Evolutionary conservation across 2,113 vertebrate genomes (phyloP), one percentile per base, ranked within the genome.

Genomic region (Kryptolebias marmoratus): DNA sequence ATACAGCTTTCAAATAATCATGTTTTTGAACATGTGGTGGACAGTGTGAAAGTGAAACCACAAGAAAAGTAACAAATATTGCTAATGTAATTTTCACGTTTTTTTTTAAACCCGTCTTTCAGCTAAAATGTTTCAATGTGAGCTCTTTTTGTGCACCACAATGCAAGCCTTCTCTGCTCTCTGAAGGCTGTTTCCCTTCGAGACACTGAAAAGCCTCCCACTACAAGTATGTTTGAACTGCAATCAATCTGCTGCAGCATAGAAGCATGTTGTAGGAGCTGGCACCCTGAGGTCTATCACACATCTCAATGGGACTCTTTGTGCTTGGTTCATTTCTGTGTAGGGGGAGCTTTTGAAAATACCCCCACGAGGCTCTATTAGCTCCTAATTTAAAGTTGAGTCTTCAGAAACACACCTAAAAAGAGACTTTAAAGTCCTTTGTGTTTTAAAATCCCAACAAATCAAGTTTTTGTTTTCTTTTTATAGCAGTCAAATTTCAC

Each of bases 261-360:
- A 85, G 80, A 79, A 74, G 71, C 73, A 73, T 87, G 71, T 88
- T 88, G 81, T 86, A 72, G 75, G 70, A 78, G 76, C 63, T 63
- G 60, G 64, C 79, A 75, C 58, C 70, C 75, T 16, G 66, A 54
- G 71, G 56, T 68, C 64, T 74, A 64, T 68, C 73, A 73, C 83
- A 79, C 73, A 2, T 81, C 39, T 92, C 85, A 90, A 90, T 79
- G 76, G 59, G 57, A 60, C 73, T 83, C 88, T 89, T 91, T 89
- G 90, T 92, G 64, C 75, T 81, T 31, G 84, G 75, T 84, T 66
- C 68, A 65, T 67, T 78, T 81, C 62, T 55, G 28, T 73, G 85
- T 67, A 11, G 2, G 22, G 69, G 64, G 80, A 69, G 70, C 44
- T 80, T 82, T 64, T 77, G 49, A 70, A 82, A 67, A 42, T 9